phyloP scores from a whole-genome alignment of 2,113 vertebrate genomes.

The Columbina picui region DNA sequence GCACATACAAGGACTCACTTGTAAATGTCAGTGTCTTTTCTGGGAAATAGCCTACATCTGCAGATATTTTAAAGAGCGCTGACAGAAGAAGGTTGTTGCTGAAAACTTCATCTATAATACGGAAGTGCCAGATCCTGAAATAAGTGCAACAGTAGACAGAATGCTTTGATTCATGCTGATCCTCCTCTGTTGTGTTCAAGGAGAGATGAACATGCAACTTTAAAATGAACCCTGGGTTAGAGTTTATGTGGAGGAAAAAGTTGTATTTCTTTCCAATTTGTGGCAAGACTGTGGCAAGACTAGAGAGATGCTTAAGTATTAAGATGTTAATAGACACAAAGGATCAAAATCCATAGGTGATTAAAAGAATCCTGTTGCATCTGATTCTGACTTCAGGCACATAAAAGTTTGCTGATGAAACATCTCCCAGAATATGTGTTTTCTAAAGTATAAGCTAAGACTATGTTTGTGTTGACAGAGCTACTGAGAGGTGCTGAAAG shows the following conservation, averaged over 20 bases:
- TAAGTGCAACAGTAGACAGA: neutral
- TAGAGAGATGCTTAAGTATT: neutral
- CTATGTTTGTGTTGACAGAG: neutral
- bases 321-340: neutral
- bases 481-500: neutral
- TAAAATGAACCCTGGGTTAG: neutral
- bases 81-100: neutral
- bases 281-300: neutral
- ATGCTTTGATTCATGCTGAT: neutral
- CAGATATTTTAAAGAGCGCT: neutral
- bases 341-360: neutral
- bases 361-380: neutral
- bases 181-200: neutral
- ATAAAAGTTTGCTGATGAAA: neutral
- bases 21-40: constrained; percentile 14
- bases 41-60: neutral
- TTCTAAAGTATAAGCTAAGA: neutral
- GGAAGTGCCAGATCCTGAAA: neutral
- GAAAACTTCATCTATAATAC: neutral
- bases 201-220: neutral
- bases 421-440: neutral
- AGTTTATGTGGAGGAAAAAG: neutral
- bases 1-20: neutral
- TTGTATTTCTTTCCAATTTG: neutral
- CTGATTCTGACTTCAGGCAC: neutral